These are phyloP conservation scores for Danionella cerebrum DNA, from an alignment of 2,113 vertebrate species.

Conservation along the genomic window DNA sequence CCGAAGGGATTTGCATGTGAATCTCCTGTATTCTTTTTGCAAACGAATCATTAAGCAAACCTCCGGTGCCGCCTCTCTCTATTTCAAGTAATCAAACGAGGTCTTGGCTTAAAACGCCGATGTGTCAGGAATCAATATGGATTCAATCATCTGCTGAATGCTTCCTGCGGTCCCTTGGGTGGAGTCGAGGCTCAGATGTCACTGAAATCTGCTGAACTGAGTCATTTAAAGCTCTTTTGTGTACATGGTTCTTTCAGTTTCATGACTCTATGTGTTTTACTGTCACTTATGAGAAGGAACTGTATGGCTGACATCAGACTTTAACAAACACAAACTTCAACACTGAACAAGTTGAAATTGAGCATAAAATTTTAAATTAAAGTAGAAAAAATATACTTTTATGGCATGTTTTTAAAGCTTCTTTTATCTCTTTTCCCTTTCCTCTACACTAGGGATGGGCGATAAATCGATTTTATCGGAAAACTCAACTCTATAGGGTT, in stretches of 20 bases:
- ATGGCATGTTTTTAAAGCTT: too few species aligned
- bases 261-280: conserved; percentile 69
- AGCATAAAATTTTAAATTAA: too few species aligned
- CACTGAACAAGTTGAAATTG: too few species aligned
- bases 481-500: too few species aligned
- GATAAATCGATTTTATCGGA: too few species aligned
- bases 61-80: conserved; percentile 35
- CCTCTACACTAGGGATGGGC: too few species aligned
- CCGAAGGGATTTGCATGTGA: conserved; percentile 37
- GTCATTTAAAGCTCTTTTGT: conserved; percentile 79
- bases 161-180: conserved; percentile 69
- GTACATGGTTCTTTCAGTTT: conserved; percentile 76
- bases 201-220: conserved; percentile 80
- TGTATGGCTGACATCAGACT: conserved; percentile 60
- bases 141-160: conserved; percentile 90
- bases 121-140: conserved; percentile 82
- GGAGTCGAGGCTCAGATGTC: conserved; percentile 58
- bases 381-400: too few species aligned
- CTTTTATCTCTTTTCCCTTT: too few species aligned
- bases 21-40: conserved; percentile 67
- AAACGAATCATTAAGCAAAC: conserved; percentile 78
- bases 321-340: too few species aligned
- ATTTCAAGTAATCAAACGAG: conserved; percentile 63
- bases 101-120: conserved; percentile 77
- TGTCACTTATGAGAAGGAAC: conserved; percentile 68